Conservation (phyloP, 2,113 vertebrate species). For the Panthera tigris region DNA sequence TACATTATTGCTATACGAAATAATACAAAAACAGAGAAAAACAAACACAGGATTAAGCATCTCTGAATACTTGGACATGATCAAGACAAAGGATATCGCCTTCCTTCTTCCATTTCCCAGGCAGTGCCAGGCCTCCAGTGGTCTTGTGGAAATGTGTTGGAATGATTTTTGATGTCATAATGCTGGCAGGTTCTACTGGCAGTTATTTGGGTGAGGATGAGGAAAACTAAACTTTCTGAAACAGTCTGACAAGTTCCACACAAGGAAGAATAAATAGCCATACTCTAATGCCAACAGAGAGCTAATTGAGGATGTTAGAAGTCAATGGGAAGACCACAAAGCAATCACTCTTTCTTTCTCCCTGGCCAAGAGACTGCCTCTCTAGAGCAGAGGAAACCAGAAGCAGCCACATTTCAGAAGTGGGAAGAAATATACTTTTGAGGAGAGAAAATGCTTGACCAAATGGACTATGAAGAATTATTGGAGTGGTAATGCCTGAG, state of each 20-base stretch:
- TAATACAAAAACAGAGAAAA: not conserved
- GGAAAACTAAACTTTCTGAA: not conserved
- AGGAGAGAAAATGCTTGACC: not conserved
- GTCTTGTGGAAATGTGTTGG: not conserved
- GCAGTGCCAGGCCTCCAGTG: no score
- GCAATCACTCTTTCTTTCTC: not conserved
- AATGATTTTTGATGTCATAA: not conserved
- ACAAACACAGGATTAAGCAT: not conserved
- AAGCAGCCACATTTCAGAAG: not conserved
- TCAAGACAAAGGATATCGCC: not conserved
- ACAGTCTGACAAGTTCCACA: accelerated
- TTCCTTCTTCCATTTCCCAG: not conserved
- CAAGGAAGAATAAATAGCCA: not conserved
- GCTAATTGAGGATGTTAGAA: not conserved
- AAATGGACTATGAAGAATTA: not conserved
- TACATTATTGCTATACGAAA: not conserved
- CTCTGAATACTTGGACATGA: not conserved
- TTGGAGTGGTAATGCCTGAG: not conserved
- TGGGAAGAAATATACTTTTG: not conserved
- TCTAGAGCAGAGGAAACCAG: not conserved
- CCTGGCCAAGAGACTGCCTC: not conserved
- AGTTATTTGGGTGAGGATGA: not conserved
- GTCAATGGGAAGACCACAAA: not conserved
- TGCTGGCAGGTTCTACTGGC: not conserved
- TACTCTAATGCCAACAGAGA: no score